Evolutionary conservation across 1,140 invertebrate genomes (phyloP).

Genomic region (Trachymyrmex septentrionalis): DNA sequence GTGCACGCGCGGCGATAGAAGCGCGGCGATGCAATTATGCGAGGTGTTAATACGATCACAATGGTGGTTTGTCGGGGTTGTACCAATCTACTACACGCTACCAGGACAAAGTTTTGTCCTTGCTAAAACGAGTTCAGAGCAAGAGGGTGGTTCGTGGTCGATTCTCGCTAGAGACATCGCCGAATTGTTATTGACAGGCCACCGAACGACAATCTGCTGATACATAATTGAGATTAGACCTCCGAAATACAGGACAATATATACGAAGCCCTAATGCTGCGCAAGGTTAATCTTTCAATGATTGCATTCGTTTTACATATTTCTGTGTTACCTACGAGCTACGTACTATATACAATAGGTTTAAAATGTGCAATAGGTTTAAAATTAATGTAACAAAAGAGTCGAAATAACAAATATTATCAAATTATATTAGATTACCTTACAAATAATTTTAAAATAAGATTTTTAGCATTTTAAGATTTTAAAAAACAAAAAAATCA

Average conservation of each 20-base stretch:
- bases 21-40: constrained; percentile 82
- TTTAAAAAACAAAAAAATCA: too few relatives aligned
- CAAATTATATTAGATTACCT: background rate
- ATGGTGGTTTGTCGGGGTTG: constrained; percentile 81
- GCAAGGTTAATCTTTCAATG: constrained; percentile 15
- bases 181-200: constrained; percentile 78
- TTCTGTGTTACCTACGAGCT: constrained; percentile 59
- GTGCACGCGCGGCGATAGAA: constrained; percentile 79
- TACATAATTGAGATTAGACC: constrained; percentile 77
- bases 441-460: background rate
- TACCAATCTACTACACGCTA: constrained; percentile 68
- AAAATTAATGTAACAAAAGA: constrained; percentile 8
- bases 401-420: background rate
- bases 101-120: constrained; percentile 78
- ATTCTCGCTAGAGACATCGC: constrained; percentile 22
- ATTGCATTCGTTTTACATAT: constrained; percentile 76
- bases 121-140: constrained; percentile 64
- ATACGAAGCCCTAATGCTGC: background rate
- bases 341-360: background rate
- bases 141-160: background rate
- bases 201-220: constrained; percentile 39
- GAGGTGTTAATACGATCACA: constrained; percentile 86
- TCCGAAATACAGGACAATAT: constrained; percentile 65
- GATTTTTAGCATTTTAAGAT: background rate
- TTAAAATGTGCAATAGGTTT: background rate